Evolutionary conservation across 2,888 invertebrate species (phyloP), one percentile per base, ranked within the genome.

Genomic region (Eupithecia vulgata): DNA sequence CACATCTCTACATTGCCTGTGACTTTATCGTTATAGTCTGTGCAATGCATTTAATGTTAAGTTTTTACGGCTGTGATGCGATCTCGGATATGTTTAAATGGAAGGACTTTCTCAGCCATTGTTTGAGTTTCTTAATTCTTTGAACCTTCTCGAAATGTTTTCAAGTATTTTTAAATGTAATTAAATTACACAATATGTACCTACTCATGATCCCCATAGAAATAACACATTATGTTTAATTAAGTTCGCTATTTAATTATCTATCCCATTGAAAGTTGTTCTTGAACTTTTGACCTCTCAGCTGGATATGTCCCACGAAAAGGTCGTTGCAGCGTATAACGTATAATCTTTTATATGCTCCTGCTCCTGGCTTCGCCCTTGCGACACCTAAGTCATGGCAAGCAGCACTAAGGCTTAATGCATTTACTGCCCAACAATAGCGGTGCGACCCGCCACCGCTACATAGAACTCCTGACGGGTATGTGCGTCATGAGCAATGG

Each of bases 1-100:
- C 93, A 91, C 91, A 91, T 83, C 88, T 90, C 91, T 91, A 89
- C 79, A 88, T 89, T 90, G 84, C 88, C 85, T 88, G 87, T 84
- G 86, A 86, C 85, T 80, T 66, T 81, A 76, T 69, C 57, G 21
- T 25, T 57, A 37, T 52, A 70, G 25, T 67, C 67, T 73, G 76
- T 75, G 75, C 70, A 72, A 72, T 72, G 70, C 69, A 69, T 71
- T 74, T 71, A 74, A 76, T 72, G 73, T 76, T 79, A 74, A 77
- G 77, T 74, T 78, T 76, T 76, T 73, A 77, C 76, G 72, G 45
- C 64, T 67, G 78, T 74, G 76, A 78, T 78, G 75, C 61, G 73
- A 78, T 75, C 76, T 80, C 48, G 71, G 75, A 67, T 71, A 74
- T 68, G 77, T 71, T 71, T 68, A 65, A 73, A 75, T 76, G 73